Percentiles rank a stretch among this genome's conserved stretches.
These are phyloP conservation scores for Galemys pyrenaicus DNA, from an alignment of 2,113 vertebrate species.

Conservation along the genomic window DNA sequence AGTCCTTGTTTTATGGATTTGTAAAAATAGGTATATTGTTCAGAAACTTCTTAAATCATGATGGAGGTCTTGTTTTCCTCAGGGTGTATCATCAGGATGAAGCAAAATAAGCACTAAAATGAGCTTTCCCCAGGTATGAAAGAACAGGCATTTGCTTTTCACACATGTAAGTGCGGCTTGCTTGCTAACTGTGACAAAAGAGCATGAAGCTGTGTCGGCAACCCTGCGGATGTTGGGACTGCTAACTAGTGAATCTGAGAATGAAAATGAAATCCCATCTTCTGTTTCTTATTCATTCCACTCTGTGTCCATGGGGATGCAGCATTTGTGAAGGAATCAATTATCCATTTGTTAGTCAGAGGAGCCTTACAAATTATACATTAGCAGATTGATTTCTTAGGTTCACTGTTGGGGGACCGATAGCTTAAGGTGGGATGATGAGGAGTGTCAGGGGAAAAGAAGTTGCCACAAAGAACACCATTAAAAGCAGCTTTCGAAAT, in stretches of 20 bases:
- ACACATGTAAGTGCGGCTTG: constrained; percentile 65
- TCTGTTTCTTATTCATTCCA: constrained; percentile 81
- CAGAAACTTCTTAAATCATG: background rate
- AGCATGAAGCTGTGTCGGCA: constrained; percentile 68
- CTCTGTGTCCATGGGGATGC: constrained; percentile 84
- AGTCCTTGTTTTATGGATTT: background rate
- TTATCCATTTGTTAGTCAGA: constrained; percentile 91
- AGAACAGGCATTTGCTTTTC: constrained; percentile 81
- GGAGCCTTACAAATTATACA: constrained; percentile 90
- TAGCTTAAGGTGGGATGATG: constrained; percentile 85
- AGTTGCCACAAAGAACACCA: constrained; percentile 86
- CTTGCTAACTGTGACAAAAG: constrained; percentile 76
- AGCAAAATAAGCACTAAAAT: constrained; percentile 64
- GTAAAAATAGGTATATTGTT: background rate
- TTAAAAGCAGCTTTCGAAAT: constrained; percentile 87
- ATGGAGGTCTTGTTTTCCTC: background rate
- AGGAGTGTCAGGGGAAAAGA: constrained; percentile 84
- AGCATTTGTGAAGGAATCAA: constrained; percentile 90
- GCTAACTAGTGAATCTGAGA: constrained; percentile 74
- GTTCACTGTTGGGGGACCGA: constrained; percentile 82
- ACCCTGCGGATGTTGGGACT: constrained; percentile 70
- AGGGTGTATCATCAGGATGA: background rate
- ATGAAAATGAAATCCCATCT: constrained; percentile 74
- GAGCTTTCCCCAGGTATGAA: constrained; percentile 66
- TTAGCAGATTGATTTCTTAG: constrained; percentile 91